Percentiles rank a stretch among this genome's conserved stretches.
Conservation (phyloP, 2,797 vertebrate species). For the Astyanax mexicanus region DNA sequence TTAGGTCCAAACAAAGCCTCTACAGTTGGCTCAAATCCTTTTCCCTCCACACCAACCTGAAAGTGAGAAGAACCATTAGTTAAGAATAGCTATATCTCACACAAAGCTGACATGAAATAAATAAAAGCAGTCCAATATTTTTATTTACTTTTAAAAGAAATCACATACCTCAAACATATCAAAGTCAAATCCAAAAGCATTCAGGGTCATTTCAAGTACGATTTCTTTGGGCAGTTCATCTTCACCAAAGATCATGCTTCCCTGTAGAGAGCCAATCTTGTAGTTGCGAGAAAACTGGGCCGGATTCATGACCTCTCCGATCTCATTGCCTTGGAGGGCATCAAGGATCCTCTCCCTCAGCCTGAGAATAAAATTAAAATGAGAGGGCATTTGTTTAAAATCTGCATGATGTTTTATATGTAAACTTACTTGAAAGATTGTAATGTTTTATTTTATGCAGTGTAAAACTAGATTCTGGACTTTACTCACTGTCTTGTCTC, state of each 20-base stretch:
- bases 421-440: not conserved
- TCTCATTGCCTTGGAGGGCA: slow-evolving; percentile 79
- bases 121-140: not conserved
- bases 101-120: not conserved
- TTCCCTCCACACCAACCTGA: slow-evolving; percentile 91
- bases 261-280: slow-evolving; percentile 81
- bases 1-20: slow-evolving; percentile 90
- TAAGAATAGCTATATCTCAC: not conserved
- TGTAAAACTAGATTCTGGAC: not conserved
- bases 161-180: slow-evolving; percentile 92
- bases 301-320: slow-evolving; percentile 80
- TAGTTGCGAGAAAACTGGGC: slow-evolving; percentile 89
- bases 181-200: slow-evolving; percentile 82
- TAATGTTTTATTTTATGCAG: not conserved
- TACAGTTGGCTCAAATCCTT: slow-evolving; percentile 89
- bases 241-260: slow-evolving; percentile 91
- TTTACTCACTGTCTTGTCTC: slow-evolving; percentile 76
- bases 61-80: slow-evolving; percentile 44
- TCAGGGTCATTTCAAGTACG: slow-evolving; percentile 92
- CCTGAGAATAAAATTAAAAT: slow-evolving; percentile 68
- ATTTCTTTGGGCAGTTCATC: slow-evolving; percentile 88
- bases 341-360: slow-evolving; percentile 81
- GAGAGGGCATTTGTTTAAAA: not conserved
- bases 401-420: not conserved
- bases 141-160: not conserved